These are phyloP conservation scores for Acromyrmex charruanus DNA, from an alignment of 1,140 invertebrate species.

Conservation along the genomic window DNA sequence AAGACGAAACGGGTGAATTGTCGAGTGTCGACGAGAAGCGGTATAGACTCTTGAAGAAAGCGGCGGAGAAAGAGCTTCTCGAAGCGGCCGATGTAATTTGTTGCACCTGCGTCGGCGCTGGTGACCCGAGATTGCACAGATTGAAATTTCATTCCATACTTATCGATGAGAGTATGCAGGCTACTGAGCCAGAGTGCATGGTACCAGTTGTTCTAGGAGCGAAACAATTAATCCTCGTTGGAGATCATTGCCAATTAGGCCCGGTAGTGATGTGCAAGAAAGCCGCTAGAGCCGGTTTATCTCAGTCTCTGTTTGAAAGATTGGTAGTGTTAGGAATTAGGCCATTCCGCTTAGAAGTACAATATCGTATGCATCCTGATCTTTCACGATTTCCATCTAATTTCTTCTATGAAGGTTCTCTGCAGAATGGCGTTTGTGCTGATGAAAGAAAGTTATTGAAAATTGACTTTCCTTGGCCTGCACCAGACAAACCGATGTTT, in stretches of 20 bases:
- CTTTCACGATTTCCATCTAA: slow-evolving; percentile 99
- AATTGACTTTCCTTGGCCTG: slow-evolving; percentile 99
- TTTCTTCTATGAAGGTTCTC: slow-evolving; percentile 99
- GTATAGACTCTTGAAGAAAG: slow-evolving; percentile 96
- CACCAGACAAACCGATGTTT: slow-evolving; percentile 98
- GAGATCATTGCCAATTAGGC: slow-evolving; percentile 99
- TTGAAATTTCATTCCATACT: slow-evolving; percentile 99
- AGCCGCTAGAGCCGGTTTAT: slow-evolving; percentile 97
- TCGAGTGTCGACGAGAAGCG: slow-evolving; percentile 97
- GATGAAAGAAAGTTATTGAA: slow-evolving; percentile 96
- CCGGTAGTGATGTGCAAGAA: slow-evolving; percentile 99
- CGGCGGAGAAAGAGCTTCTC: slow-evolving; percentile 96
- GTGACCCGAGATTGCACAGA: slow-evolving; percentile 96
- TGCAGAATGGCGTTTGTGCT: slow-evolving; percentile 99
- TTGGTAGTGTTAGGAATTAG: slow-evolving; percentile 98
- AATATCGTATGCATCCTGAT: slow-evolving; percentile 99
- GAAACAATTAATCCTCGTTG: slow-evolving; percentile 97
- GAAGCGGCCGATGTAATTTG: slow-evolving; percentile 99
- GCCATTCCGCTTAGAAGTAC: slow-evolving; percentile 98
- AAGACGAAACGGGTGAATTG: slow-evolving; percentile 98
- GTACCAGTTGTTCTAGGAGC: slow-evolving; percentile 99
- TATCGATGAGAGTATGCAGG: slow-evolving; percentile 99
- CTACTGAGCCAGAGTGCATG: slow-evolving; percentile 99
- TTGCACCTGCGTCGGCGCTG: slow-evolving; percentile 99
- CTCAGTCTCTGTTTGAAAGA: slow-evolving; percentile 98